A percentile compares a stretch with the other conserved stretches of the same genome.
These are phyloP conservation scores for Calidris pygmaea DNA, from an alignment of 2,113 vertebrate species.

Conservation along the genomic window DNA sequence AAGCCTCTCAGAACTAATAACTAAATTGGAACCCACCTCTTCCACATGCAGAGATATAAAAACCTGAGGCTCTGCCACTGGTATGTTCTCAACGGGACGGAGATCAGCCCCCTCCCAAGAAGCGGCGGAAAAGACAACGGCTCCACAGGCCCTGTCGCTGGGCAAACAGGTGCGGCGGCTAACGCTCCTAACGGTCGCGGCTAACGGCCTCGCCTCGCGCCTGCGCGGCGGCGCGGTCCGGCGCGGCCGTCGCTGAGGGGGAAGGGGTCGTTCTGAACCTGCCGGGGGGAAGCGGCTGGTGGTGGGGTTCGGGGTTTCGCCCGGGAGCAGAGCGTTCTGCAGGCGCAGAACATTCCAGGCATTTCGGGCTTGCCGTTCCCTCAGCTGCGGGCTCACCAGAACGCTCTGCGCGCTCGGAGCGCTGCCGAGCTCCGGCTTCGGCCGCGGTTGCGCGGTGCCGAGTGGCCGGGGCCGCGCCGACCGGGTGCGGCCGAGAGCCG, in stretches of 20 bases:
- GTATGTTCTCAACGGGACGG: accelerated
- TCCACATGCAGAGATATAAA: background rate
- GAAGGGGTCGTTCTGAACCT: accelerated
- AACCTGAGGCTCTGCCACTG: accelerated
- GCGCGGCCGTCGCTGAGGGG: background rate
- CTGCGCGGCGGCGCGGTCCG: no score
- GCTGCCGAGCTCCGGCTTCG: no score
- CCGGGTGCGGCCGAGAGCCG: no score
- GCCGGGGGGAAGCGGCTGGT: accelerated
- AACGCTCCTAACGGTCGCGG: background rate
- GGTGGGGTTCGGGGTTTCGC: accelerated
- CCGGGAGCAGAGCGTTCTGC: accelerated
- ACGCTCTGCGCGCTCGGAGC: background rate
- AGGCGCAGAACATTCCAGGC: accelerated
- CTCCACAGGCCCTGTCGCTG: accelerated
- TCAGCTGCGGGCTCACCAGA: background rate
- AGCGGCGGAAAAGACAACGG: accelerated
- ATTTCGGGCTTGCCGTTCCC: accelerated
- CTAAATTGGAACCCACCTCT: background rate
- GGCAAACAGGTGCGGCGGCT: accelerated
- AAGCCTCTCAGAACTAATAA: background rate
- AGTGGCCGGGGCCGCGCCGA: no score
- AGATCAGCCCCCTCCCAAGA: accelerated
- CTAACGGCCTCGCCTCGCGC: background rate
- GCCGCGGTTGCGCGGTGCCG: no score